Base-by-base conservation (phyloP, 2,113 vertebrate genomes). In the Lonchura striata region DNA sequence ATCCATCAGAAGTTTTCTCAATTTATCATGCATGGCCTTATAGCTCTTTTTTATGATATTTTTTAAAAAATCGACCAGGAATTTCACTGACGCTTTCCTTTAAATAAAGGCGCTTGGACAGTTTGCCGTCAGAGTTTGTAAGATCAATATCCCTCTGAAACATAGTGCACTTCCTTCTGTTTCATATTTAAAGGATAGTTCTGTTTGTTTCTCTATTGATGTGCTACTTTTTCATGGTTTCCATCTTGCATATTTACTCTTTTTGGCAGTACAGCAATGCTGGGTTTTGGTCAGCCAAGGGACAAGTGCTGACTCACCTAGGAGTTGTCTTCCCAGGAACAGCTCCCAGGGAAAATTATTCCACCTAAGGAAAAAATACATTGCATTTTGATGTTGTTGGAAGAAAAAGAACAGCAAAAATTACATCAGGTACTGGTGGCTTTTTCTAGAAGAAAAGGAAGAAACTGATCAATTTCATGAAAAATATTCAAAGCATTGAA, bases 61-160 rank as follows among this genome's bases (percentile, higher is more conserved):
- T 90, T 3, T 4, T 17, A 57, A 56, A 82, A 71, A 75, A 77
- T 35, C 49, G 33, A 46, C 46, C 28, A 49, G 50, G 82, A 85
- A 44, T 87, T 93, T 93, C 31, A 79, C 25, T 87, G 85, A 72
- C 72, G 28, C 46, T 6, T 82, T 85, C 59, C 41, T 83, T 93
- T 93, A 95, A 94, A 74, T 88, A 86, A 93, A 88, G 76, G 50
- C 1, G 0, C 41, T 71, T 35, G 59, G 47, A 80, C 46, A 10
- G 46, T 93, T 82, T 46, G 37, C 75, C 2, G 0, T 80, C 71
- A 80, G 37, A 27, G 19, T 80, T 90, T 35, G 44, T 7, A 53
- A 78, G 74, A 89, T 95, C 90, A 92, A 92, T 93, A 93, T 86
- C 44, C 46, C 44, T 94, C 77, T 94, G 86, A 82, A 94, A 82